phyloP scores from a whole-genome alignment of 2,888 invertebrate species.

The Caenorhabditis zanzibari region DNA sequence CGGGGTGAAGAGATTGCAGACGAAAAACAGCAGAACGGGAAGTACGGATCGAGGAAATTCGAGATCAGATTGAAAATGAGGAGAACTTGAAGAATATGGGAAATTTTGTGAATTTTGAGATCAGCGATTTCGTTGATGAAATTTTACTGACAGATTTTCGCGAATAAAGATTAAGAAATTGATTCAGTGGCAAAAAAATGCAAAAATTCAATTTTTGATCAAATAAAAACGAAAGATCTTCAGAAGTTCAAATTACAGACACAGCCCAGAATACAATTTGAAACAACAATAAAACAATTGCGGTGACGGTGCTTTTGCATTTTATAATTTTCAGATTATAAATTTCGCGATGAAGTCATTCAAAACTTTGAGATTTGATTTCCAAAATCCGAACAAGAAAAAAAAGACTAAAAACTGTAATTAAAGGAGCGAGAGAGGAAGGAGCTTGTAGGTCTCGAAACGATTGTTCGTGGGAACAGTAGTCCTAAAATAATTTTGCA shows the following conservation, averaged over 20 bases:
- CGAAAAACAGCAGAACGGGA: conserved; percentile 16
- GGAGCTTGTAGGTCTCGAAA: not conserved
- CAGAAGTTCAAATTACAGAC: not conserved
- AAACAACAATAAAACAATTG: too few species aligned
- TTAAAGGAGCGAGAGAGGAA: conserved; percentile 43
- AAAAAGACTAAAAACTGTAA: not conserved
- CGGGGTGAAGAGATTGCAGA: conserved; percentile 13
- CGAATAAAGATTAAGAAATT: too few species aligned
- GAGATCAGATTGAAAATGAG: conserved; percentile 1
- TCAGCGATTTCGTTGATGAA: too few species aligned
- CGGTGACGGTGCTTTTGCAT: not conserved
- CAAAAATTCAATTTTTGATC: too few species aligned
- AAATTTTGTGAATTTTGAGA: conserved; percentile 17
- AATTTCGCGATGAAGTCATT: not conserved
- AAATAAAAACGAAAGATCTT: too few species aligned
- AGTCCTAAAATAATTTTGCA: conserved; percentile 16
- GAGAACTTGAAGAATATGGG: not conserved
- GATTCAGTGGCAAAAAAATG: too few species aligned
- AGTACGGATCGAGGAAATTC: conserved; percentile 24
- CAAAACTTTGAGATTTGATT: not conserved
- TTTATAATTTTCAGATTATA: not conserved
- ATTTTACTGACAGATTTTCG: too few species aligned
- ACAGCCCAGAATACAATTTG: not conserved
- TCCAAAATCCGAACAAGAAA: not conserved
- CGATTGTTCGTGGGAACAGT: conserved; percentile 21